These are phyloP conservation scores for Heliconius hewitsoni DNA, from an alignment of 1,140 invertebrate genomes.

Conservation along the genomic window DNA sequence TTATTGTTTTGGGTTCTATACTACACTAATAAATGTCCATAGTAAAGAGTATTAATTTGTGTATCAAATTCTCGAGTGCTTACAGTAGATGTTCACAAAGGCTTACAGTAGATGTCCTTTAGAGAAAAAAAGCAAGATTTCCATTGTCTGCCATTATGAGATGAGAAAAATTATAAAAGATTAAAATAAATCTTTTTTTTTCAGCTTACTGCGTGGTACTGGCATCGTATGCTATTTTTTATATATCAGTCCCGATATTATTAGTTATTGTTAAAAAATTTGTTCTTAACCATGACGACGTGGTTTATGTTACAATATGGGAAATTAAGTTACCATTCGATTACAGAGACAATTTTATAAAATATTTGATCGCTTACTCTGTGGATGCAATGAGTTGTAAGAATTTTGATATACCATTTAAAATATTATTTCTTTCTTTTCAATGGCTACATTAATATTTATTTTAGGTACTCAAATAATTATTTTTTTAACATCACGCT, in stretches of 20 bases:
- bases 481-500: no score
- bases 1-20: no score
- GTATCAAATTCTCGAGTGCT: no score
- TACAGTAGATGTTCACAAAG: no score
- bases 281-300: conserved; percentile 29
- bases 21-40: no score
- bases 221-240: conserved; percentile 24
- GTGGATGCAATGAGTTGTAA: not conserved
- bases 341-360: conserved; percentile 12
- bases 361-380: not conserved
- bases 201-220: conserved; percentile 33
- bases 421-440: no score
- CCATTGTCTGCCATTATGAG: not conserved
- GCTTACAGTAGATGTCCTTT: no score
- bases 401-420: not conserved
- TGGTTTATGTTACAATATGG: conserved; percentile 21
- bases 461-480: no score
- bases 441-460: no score
- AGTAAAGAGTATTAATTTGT: no score
- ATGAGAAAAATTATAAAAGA: not conserved
- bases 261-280: conserved; percentile 33
- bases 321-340: conserved; percentile 37
- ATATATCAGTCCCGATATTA: conserved; percentile 28
- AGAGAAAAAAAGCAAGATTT: not conserved
- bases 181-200: conserved; percentile 16